Base-by-base conservation (phyloP, 2,797 vertebrate genomes). In the Poecilia picta region DNA sequence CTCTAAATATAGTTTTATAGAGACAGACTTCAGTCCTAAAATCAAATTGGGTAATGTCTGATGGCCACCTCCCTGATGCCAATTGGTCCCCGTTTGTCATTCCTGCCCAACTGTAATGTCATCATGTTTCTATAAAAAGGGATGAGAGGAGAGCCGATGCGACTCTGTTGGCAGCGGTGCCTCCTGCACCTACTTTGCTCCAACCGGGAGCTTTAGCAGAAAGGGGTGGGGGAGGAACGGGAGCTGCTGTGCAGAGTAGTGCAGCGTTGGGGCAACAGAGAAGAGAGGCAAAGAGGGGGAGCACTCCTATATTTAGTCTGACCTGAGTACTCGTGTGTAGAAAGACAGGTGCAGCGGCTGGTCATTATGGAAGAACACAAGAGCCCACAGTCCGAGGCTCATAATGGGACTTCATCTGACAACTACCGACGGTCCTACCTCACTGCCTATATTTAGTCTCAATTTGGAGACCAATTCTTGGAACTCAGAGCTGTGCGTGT, bases 291-390 rank as follows among this genome's bases (percentile, higher is more conserved):
- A 78, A 86, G 87, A 90, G 88, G 79, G 87, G 75, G 83, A 89
- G 74, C 73, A 23, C 0, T 41, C 87, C 89, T 96, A 95, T 94
- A 93, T 95, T 94, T 95, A 95, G 93, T 72, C 85, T 93, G 95
- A 95, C 94, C 94, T 92, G 93, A 89, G 91, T 93, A 91, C 87
- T 90, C 83, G 80, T 91, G 91, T 89, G 91, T 79, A 72, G 86
- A 88, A 91, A 93, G 94, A 95, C 95, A 96, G 96, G 95, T 96
- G 96, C 94, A 92, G 89, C 5, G 70, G 73, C 86, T 81, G 87
- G 90, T 92, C 90, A 95, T 94, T 94, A 94, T 92, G 84, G 93
- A 91, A 86, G 91, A 94, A 94, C 91, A 95, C 90, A 92, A 91
- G 91, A 89, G 92, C 83, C 89, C 83, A 79, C 83, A 86, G 85